These are phyloP conservation scores for Spea bombifrons DNA, from an alignment of 2,113 vertebrate genomes.

Conservation along the genomic window DNA sequence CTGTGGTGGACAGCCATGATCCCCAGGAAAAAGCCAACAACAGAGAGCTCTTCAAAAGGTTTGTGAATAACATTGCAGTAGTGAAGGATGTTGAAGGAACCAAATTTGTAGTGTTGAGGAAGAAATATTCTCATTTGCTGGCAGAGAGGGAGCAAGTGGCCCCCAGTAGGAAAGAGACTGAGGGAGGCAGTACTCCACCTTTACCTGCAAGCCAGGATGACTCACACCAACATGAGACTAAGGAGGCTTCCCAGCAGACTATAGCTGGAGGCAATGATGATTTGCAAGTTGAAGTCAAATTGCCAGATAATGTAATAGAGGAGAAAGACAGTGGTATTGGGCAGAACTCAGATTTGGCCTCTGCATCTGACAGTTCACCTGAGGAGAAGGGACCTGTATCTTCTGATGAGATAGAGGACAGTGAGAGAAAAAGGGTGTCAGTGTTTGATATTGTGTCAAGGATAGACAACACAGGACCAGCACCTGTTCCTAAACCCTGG, in stretches of 20 bases:
- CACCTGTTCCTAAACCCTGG: constrained; percentile 22
- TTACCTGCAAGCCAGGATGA: not conserved
- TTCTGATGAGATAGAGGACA: constrained; percentile 46
- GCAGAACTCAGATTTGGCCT: not conserved
- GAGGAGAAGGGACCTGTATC: not conserved
- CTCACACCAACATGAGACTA: not conserved
- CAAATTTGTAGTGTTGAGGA: constrained; percentile 73
- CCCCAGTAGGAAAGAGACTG: not conserved
- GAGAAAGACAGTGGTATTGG: not conserved
- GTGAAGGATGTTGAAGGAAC: constrained; percentile 74
- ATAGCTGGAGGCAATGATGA: not conserved
- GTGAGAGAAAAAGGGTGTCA: constrained; percentile 48
- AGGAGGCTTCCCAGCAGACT: not conserved
- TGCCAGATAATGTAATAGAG: not conserved
- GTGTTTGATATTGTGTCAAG: constrained; percentile 54
- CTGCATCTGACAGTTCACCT: too few species aligned
- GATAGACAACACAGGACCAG: constrained; percentile 26
- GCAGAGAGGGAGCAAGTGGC: not conserved
- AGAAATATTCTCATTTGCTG: constrained; percentile 55
- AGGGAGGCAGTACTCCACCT: not conserved
- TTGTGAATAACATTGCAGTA: constrained; percentile 75
- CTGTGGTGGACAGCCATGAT: constrained; percentile 65
- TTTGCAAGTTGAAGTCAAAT: not conserved
- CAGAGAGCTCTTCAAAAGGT: constrained; percentile 74
- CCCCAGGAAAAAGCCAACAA: constrained; percentile 64